Evolutionary conservation across 2,797 vertebrate genomes (phyloP).

Genomic region (Menidia menidia): DNA sequence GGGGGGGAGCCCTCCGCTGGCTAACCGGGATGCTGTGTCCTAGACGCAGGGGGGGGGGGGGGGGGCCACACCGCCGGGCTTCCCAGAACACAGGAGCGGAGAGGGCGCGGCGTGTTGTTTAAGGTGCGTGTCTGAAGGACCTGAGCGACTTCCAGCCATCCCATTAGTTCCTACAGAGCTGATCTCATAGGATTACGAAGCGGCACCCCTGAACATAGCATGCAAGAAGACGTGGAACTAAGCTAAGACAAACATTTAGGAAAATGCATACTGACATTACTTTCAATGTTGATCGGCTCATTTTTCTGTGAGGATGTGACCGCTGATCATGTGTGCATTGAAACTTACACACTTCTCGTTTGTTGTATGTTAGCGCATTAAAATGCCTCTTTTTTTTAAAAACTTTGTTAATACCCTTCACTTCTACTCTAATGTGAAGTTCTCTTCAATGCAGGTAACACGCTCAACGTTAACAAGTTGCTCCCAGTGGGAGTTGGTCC

Average conservation of each 20-base stretch:
- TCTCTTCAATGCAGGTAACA: slow-evolving; percentile 47
- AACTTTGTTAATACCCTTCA: slow-evolving; percentile 23
- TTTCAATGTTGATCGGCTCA: slow-evolving; percentile 48
- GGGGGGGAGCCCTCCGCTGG: slow-evolving; percentile 56
- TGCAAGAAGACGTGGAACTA: slow-evolving; percentile 41
- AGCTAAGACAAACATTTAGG: slow-evolving; percentile 25
- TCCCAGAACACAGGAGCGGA: slow-evolving; percentile 15
- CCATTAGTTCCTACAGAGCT: slow-evolving; percentile 39
- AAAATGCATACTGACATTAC: slow-evolving; percentile 44
- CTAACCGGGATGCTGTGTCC: slow-evolving; percentile 65
- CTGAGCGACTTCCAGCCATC: slow-evolving; percentile 33
- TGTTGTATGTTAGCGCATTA: slow-evolving; percentile 45
- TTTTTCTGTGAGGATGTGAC: slow-evolving; percentile 42
- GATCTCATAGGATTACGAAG: slow-evolving; percentile 31
- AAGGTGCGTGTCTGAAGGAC: slow-evolving; percentile 54
- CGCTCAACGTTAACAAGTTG: slow-evolving; percentile 36
- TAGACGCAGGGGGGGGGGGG: slow-evolving; percentile 43
- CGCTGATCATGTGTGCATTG: slow-evolving; percentile 43
- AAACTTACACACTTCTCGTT: slow-evolving; percentile 36
- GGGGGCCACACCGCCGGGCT: slow-evolving; percentile 21
- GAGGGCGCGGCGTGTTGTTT: slow-evolving; percentile 40
- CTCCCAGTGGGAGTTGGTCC: slow-evolving; percentile 60
- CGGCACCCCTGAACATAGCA: slow-evolving; percentile 47
- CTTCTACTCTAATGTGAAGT: slow-evolving; percentile 43
- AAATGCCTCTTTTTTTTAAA: slow-evolving; percentile 34